Conservation (phyloP, 2,113 vertebrate species). For the Herpetotheres cachinnans region DNA sequence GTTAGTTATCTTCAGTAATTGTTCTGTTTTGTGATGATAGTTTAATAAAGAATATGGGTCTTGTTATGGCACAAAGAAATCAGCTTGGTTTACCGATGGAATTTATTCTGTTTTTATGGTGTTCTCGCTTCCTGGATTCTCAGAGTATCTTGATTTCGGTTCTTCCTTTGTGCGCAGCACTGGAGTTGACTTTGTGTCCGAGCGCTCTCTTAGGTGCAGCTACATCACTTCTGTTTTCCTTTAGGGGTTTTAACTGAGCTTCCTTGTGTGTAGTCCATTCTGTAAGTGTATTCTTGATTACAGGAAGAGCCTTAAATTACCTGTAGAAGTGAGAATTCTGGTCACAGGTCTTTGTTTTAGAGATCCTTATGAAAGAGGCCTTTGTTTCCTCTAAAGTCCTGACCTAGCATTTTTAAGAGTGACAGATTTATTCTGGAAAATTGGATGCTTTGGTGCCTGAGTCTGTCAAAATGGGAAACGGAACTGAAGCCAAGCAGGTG, state of each 20-base stretch:
- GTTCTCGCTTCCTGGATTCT: neutral
- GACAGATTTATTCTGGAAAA: neutral
- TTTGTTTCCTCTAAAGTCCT: neutral
- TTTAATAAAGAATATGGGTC: neutral
- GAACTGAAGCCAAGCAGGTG: neutral
- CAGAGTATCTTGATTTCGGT: neutral
- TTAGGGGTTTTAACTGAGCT: neutral
- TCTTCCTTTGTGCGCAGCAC: neutral
- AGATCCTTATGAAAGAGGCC: neutral
- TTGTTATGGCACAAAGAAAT: neutral
- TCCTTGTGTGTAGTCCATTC: neutral
- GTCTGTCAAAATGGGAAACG: neutral
- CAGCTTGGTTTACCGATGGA: neutral
- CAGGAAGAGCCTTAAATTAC: neutral
- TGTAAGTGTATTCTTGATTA: neutral
- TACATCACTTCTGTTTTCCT: neutral
- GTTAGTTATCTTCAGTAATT: neutral
- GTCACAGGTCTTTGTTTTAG: neutral
- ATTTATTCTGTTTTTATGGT: neutral
- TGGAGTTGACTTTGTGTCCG: neutral
- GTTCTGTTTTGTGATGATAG: neutral
- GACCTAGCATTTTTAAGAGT: neutral
- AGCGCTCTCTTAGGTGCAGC: neutral
- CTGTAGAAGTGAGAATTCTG: neutral
- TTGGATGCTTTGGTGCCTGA: neutral